These are phyloP conservation scores for Aphrocallistes beatrix DNA, from an alignment of 37 sponge, comb jelly and placozoan species.

Conservation along the genomic window DNA sequence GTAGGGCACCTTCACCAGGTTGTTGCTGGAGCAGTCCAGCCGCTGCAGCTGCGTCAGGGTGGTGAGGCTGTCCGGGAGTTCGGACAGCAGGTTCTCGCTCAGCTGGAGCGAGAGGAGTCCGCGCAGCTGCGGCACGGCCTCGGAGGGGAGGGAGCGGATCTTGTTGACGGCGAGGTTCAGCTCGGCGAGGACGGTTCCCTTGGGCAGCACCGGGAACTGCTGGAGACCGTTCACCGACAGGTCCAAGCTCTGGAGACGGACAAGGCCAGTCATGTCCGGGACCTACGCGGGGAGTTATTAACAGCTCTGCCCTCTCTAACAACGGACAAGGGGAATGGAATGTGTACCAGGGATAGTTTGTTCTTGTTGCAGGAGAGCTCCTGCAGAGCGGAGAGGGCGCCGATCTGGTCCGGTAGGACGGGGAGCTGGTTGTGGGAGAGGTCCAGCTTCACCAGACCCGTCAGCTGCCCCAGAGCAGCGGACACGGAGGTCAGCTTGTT, in stretches of 20 bases:
- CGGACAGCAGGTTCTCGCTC: not conserved
- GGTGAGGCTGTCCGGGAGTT: not conserved
- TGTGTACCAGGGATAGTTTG: not conserved
- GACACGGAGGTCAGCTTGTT: not conserved
- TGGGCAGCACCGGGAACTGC: not conserved
- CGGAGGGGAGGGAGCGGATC: not conserved
- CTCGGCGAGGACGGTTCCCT: not conserved
- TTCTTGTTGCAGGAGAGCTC: not conserved
- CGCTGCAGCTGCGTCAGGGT: not conserved
- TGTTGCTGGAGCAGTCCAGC: conserved; percentile 3
- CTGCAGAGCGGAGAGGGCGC: not conserved
- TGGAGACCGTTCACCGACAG: not conserved
- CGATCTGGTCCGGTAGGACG: not conserved
- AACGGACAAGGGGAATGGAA: not conserved
- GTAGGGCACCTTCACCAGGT: not conserved
- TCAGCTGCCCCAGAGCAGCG: not conserved
- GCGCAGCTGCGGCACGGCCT: not conserved
- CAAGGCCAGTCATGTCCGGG: not conserved
- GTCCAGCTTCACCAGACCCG: not conserved
- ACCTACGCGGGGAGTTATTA: not conserved
- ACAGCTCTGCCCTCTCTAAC: no score
- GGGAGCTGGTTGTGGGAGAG: not conserved
- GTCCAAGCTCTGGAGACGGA: not conserved
- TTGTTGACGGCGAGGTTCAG: not conserved
- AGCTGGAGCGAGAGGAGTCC: not conserved